Conservation (phyloP, 1,140 invertebrate genomes). For the Drosophila nannoptera region DNA sequence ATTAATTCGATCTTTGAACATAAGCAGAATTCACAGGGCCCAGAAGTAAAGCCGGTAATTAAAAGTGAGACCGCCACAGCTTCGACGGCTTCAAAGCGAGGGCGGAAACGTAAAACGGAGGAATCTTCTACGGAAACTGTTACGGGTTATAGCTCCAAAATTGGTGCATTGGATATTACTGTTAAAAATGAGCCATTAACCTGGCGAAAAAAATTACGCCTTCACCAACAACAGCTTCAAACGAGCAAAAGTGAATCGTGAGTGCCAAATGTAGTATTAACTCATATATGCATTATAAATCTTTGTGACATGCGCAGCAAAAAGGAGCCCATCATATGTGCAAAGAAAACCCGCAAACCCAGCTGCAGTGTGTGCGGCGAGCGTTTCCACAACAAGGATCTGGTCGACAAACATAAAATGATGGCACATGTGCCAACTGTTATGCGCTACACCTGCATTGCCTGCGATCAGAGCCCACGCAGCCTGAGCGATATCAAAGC, state of each 20-base stretch:
- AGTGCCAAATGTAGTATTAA: background rate
- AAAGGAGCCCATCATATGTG: conserved; percentile 41
- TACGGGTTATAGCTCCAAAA: conserved; percentile 8
- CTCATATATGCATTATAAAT: background rate
- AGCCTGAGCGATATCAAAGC: conserved; percentile 66
- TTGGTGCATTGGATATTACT: conserved; percentile 5
- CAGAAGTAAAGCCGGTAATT: conserved; percentile 40
- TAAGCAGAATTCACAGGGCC: conserved; percentile 18
- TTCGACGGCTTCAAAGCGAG: conserved; percentile 28
- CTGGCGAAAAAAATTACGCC: conserved; percentile 56
- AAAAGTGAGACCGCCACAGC: conserved; percentile 41
- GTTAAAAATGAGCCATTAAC: conserved; percentile 49
- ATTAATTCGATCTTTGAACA: too few species aligned
- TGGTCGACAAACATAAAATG: conserved; percentile 56
- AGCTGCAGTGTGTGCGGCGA: conserved; percentile 66
- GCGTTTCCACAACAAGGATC: conserved; percentile 58
- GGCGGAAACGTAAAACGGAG: conserved; percentile 52
- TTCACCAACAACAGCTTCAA: conserved; percentile 29
- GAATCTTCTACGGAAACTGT: background rate
- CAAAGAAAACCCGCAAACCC: conserved; percentile 45
- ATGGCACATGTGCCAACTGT: conserved; percentile 56
- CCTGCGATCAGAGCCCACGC: conserved; percentile 68
- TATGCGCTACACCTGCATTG: conserved; percentile 62
- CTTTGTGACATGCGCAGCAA: conserved; percentile 39
- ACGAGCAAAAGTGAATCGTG: conserved; percentile 50